These are phyloP conservation scores for Rugalucina vietnamica DNA, from an alignment of 2,888 invertebrate species.

Conservation along the genomic window DNA sequence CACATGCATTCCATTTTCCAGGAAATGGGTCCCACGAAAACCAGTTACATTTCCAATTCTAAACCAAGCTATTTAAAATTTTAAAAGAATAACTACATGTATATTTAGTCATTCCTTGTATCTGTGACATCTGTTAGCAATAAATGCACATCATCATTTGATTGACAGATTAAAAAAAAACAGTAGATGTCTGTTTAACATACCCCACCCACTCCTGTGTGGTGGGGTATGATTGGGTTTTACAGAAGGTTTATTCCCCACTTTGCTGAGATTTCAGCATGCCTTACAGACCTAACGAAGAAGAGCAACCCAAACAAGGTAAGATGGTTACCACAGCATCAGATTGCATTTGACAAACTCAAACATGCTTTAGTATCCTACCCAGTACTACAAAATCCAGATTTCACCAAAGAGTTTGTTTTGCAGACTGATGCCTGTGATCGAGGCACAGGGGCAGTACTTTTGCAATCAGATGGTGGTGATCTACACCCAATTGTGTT, in stretches of 20 bases:
- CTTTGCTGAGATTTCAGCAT: slow-evolving; percentile 32
- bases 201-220: too few relatives aligned
- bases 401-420: neutral
- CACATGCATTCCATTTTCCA: too few relatives aligned
- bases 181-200: too few relatives aligned
- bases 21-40: too few relatives aligned
- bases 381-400: neutral
- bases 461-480: neutral
- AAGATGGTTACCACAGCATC: slow-evolving; percentile 11
- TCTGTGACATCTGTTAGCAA: too few relatives aligned
- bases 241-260: slow-evolving; percentile 42
- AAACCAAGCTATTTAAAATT: too few relatives aligned
- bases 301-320: slow-evolving; percentile 31
- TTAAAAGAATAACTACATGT: too few relatives aligned
- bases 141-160: too few relatives aligned
- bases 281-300: slow-evolving; percentile 36
- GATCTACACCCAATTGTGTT: neutral
- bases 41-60: too few relatives aligned
- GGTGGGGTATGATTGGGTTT: slow-evolving; percentile 37
- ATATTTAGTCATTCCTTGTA: too few relatives aligned
- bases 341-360: slow-evolving; percentile 22
- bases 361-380: neutral
- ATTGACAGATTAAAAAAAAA: too few relatives aligned
- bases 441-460: neutral
- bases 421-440: neutral